Base-by-base conservation (phyloP, 1,140 invertebrate genomes). In the Conus ventricosus region DNA sequence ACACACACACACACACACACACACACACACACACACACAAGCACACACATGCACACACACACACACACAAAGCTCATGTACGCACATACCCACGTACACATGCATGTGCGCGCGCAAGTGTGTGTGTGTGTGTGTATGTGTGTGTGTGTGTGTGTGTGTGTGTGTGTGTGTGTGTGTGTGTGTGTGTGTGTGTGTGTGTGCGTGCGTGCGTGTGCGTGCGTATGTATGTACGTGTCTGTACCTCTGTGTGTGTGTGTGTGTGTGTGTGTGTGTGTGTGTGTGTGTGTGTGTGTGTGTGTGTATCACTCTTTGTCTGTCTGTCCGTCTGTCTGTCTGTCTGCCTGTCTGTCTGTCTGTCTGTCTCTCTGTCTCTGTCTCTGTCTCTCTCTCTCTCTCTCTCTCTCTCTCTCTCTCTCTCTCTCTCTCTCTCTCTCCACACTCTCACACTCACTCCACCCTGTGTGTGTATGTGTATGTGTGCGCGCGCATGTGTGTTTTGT, bases 121-220 rank as follows among this genome's bases (percentile, higher is more conserved):
- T 60, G 8, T 60, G 15, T 15, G 57, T 60, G 57, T 15, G 15
- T 15, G 57, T 15, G 15, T 15, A 8, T 71, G 67, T 71, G 67
- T 71, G 67, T 71, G 67, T 71, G 67, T 23, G 67, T 71, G 67
- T 71, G 67, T 71, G 67, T 71, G 67, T n/a, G 67, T 71, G 67
- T 71, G 67, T n/a, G 67, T 71, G 67, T 71, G 67, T 71, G 67
- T 71, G 67, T 71, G 67, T 71, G 13, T 71, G 67, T 71, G 13
- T 71, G 67, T 71, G 67, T 71, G 67, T 71, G 67, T 71, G 67
- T 71, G 67, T 71, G 67, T 71, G 67, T 71, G 67, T 71, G 67
- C 20, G 67, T 71, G 67, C 5, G 67, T 71, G 67, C 20, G 67
- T 71, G n/a, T n/a, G n/a, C 20, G 8, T 71, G 13, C 20, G 7